Evolutionary conservation across 2,797 vertebrate genomes (phyloP).

Genomic region (Lacerta viridis): DNA sequence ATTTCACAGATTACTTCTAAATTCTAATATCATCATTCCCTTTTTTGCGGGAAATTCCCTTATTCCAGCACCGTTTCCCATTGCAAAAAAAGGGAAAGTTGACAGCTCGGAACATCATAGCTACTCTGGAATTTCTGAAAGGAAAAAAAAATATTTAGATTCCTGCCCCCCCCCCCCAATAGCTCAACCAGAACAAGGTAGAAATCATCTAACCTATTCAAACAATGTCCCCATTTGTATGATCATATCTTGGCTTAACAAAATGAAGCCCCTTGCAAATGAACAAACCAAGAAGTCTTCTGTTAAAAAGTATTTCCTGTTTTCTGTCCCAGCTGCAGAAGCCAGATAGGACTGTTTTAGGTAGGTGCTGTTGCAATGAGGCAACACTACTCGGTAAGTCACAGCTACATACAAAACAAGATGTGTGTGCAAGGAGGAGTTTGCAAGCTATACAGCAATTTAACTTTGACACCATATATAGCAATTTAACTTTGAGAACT

Average conservation of each 20-base stretch:
- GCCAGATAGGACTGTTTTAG: neutral
- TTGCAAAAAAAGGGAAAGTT: too few species aligned
- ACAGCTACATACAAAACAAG: neutral
- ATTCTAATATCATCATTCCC: neutral
- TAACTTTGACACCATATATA: too few species aligned
- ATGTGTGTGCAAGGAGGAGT: neutral
- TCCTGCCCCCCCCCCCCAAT: neutral
- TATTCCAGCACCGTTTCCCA: too few species aligned
- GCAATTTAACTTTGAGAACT: neutral
- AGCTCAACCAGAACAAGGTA: neutral
- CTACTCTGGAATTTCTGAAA: rapidly evolving
- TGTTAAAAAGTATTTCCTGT: neutral
- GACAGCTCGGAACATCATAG: neutral
- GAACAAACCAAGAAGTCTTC: too few species aligned
- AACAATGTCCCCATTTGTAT: too few species aligned
- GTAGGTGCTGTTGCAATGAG: neutral
- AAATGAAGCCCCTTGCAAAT: too few species aligned
- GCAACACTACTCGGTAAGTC: neutral
- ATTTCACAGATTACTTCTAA: conserved; percentile 6
- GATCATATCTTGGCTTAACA: too few species aligned
- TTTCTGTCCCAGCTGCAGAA: neutral
- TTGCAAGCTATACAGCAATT: neutral
- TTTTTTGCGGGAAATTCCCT: too few species aligned
- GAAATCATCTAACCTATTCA: neutral
- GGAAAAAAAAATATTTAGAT: neutral